phyloP scores from a whole-genome alignment of 2,888 invertebrate species.

The Phyto melanocephala region DNA sequence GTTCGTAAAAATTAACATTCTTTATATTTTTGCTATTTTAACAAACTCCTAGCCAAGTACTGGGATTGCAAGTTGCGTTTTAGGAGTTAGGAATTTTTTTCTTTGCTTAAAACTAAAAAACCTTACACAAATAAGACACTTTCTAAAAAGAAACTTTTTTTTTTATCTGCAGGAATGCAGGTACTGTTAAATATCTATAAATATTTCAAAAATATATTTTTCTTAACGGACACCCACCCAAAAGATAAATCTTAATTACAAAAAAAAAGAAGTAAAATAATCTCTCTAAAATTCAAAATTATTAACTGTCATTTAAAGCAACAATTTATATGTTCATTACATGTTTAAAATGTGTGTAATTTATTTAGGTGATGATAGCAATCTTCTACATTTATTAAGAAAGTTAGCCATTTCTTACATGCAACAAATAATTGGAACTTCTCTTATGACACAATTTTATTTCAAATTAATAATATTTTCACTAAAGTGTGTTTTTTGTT shows the following conservation, averaged over 20 bases:
- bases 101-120: too few relatives aligned
- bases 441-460: slow-evolving; percentile 14
- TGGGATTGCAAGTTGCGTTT: too few relatives aligned
- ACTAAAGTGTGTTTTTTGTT: not conserved
- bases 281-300: too few relatives aligned
- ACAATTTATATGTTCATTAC: slow-evolving; percentile 19
- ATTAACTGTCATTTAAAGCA: not conserved
- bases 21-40: too few relatives aligned
- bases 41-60: too few relatives aligned
- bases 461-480: not conserved
- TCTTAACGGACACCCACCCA: not conserved
- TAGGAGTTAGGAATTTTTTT: too few relatives aligned
- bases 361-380: slow-evolving; percentile 24
- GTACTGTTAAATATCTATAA: too few relatives aligned
- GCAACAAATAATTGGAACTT: not conserved
- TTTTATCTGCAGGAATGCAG: too few relatives aligned
- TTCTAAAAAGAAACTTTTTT: too few relatives aligned
- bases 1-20: too few relatives aligned
- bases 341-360: slow-evolving; percentile 3
- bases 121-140: too few relatives aligned
- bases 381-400: not conserved
- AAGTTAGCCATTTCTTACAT: not conserved
- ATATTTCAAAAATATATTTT: too few relatives aligned
- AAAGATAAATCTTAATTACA: not conserved
- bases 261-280: not conserved